Percentiles rank a stretch among this genome's conserved stretches.
Conservation (phyloP, 2,113 vertebrate species). For the Salvelinus sp. region DNA sequence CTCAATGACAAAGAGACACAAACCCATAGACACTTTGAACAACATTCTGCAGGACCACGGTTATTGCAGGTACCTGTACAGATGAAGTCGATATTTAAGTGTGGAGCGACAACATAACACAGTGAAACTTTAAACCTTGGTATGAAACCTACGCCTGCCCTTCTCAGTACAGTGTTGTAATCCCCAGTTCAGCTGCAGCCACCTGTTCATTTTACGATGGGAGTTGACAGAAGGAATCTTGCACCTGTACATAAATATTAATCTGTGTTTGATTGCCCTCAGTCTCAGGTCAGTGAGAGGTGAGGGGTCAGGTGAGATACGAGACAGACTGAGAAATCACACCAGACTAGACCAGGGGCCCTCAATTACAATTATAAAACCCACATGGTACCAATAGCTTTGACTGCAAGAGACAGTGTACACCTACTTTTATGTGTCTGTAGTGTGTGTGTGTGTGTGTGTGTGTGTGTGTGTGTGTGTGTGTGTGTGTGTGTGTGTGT, state of each 20-base stretch:
- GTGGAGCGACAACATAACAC: background rate
- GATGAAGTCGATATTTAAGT: background rate
- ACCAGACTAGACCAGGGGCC: conserved; percentile 1
- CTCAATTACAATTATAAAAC: conserved; percentile 5
- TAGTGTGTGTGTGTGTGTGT: background rate
- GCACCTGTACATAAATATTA: conserved; percentile 11
- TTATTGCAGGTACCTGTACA: background rate
- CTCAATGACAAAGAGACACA: conserved; percentile 20
- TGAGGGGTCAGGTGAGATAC: conserved; percentile 6
- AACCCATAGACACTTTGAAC: conserved; percentile 22
- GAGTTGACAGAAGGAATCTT: conserved; percentile 14
- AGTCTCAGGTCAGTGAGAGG: conserved; percentile 1
- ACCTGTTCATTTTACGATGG: conserved; percentile 11
- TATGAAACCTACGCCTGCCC: no score
- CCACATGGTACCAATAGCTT: conserved; percentile 16
- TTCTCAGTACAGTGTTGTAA: background rate
- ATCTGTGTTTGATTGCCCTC: background rate
- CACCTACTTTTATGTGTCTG: background rate
- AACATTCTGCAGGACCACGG: background rate
- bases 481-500: no score
- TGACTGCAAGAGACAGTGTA: conserved; percentile 18
- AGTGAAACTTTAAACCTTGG: background rate
- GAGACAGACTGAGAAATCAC: conserved; percentile 5
- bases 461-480: no score
- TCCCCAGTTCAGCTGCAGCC: conserved; percentile 5